Evolutionary conservation across 1,140 invertebrate genomes (phyloP), one percentile per base, ranked within the genome.

Genomic region (Magallana angulata): DNA sequence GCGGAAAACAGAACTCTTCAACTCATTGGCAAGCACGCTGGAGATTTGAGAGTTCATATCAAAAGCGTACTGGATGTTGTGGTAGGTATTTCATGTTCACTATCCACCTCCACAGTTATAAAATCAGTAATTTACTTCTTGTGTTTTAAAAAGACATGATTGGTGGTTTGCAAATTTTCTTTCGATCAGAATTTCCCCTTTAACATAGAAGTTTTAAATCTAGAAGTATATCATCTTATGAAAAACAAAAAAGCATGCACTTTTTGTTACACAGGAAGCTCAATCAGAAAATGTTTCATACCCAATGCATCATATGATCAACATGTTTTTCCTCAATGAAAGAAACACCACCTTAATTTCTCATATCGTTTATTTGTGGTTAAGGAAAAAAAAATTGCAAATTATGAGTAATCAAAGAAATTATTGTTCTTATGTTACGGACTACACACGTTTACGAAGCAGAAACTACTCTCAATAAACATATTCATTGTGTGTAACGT

Each of bases 401-500:
- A 76, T 76, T 30, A 76, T 76, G 68, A 76, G 68, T 76, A 76
- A 76, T 76, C 68, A 76, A 76, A 30, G 68, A 24, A 30, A 76
- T 8, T 11, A 76, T 76, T 76, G 68, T 76, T 76, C 68, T 30
- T 12, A 4, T 30, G 36, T 30, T 76, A 76, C 68, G 24, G 36
- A 76, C 24, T 9, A 76, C 5, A 48, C 36, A 48, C 36, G 36
- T 48, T 48, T 48, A 48, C 36, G 36, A 48, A 48, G 36, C 36
- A 48, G 36, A 48, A 48, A 48, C 36, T 48, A 48, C 5, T 48
- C 2, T 48, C 36, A 5, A 48, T 48, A 5, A 48, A 48, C 36
- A 48, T 48, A 48, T 24, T 24, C 0, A 24, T 48, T 48, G 36
- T 48, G 36, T 48, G 5, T 48, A 48, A 48, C 36, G 36, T 48